Percentiles rank a stretch among this genome's conserved stretches.
These are phyloP conservation scores for Musca vetustissima DNA, from an alignment of 1,140 invertebrate species.

Conservation along the genomic window DNA sequence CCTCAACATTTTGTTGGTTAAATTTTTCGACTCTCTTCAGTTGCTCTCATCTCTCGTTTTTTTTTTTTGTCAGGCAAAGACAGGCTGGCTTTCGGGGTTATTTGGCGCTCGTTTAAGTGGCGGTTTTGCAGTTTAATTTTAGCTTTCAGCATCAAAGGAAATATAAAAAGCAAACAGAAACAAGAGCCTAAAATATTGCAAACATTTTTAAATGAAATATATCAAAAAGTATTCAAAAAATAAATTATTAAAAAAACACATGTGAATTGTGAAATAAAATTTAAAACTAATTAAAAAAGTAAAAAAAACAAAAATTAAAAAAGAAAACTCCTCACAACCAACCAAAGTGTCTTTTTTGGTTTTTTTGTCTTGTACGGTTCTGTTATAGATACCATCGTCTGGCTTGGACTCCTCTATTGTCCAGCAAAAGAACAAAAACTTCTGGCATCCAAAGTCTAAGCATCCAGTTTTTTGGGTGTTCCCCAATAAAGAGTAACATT, in stretches of 20 bases:
- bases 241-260: neutral
- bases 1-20: neutral
- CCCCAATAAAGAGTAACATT: no score
- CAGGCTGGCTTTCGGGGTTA: conserved; percentile 1
- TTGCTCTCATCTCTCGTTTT: no score
- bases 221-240: neutral
- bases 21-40: neutral
- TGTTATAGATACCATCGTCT: conserved; percentile 19
- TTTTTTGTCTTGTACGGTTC: neutral
- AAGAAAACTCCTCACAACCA: no score
- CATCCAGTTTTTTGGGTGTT: no score
- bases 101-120: conserved; percentile 14
- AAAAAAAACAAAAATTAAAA: neutral
- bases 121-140: conserved; percentile 21
- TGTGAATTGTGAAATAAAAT: neutral
- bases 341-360: neutral
- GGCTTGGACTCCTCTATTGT: neutral
- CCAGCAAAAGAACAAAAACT: no score
- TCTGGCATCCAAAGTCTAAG: no score
- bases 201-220: neutral
- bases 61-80: no score
- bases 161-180: no score
- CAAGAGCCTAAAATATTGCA: no score
- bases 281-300: neutral
- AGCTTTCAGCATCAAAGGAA: conserved; percentile 11